phyloP scores from a whole-genome alignment of 1,140 invertebrate species.

The Aphelenchoides besseyi region DNA sequence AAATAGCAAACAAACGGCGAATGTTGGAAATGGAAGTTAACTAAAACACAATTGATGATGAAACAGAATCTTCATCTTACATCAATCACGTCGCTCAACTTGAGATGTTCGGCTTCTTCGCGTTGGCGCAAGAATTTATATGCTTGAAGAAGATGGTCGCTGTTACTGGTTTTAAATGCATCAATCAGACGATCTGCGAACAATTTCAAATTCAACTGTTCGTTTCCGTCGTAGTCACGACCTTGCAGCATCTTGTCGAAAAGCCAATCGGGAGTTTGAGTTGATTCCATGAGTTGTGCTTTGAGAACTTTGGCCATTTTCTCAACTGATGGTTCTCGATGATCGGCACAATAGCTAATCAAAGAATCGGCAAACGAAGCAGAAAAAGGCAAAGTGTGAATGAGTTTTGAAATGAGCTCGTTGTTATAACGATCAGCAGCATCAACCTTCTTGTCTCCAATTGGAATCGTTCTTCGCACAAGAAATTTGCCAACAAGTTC shows the following conservation, averaged over 20 bases:
- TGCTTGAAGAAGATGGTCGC: not conserved
- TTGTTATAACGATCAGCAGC: not conserved
- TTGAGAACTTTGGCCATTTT: not conserved
- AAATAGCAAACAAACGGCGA: not conserved
- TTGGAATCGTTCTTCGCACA: not conserved
- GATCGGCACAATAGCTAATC: too few relatives aligned
- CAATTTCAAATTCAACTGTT: not conserved
- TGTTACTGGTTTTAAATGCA: not conserved
- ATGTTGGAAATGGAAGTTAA: slow-evolving; percentile 6
- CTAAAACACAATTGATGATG: not conserved
- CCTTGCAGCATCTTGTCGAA: not conserved
- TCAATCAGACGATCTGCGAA: not conserved
- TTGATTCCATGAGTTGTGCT: not conserved
- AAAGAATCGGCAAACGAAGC: too few relatives aligned
- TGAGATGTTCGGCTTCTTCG: not conserved
- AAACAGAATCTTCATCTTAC: slow-evolving; percentile 1
- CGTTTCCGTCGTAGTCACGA: not conserved
- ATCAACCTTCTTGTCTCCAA: not conserved
- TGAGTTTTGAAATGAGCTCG: not conserved
- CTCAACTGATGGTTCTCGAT: too few relatives aligned
- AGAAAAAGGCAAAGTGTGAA: not conserved
- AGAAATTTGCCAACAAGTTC: not conserved
- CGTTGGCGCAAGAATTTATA: not conserved
- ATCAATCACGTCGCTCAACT: not conserved
- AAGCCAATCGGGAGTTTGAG: slow-evolving; percentile 6